Evolutionary conservation across 2,113 vertebrate species (phyloP), one percentile per base, ranked within the genome.

Genomic region (Otolemur garnettii): DNA sequence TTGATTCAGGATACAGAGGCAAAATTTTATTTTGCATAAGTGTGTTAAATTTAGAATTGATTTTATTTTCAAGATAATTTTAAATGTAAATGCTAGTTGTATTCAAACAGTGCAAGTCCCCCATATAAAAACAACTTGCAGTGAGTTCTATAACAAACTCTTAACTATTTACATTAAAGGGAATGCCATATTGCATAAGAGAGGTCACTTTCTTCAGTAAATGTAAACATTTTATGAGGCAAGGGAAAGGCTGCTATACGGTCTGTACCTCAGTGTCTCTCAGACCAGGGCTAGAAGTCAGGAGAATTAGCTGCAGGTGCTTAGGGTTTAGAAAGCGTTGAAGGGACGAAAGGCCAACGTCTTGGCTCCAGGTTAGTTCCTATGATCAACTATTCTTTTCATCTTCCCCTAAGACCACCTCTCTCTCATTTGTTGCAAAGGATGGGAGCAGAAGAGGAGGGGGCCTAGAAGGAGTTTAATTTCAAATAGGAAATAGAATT

Each of bases 371-470:
- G 99, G 99, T 99, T 98, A 98, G 99, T 98, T 98, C 98, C 98
- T 99, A 98, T 99, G 98, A 99, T 99, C 99, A 99, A 95, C 97
- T 98, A 99, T 99, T 97, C 99, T 98, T 99, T 99, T 99, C 97
- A 99, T 99, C 98, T 98, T 96, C 92, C 97, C 96, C 8, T 95
- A 98, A 98, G 97, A 98, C 97, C 96, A 98, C 98, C 98, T 98
- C 98, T 98, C 98, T 98, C 96, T 98, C 89, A 90, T 98, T 98
- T 98, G 98, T 98, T 97, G 96, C 97, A 79, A 84, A 98, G 85
- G 83, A 93, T 75, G 83, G 97, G 96, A 79, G 89, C 87, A 95
- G 96, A 28, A 93, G 89, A 45, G 17, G 71, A 91, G 88, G 83
- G 87, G 64, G 28, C 93, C 89, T 87, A 97, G 95, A 93, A 97